phyloP scores from a whole-genome alignment of 2,888 invertebrate genomes.

The Mactromeris polynyma region DNA sequence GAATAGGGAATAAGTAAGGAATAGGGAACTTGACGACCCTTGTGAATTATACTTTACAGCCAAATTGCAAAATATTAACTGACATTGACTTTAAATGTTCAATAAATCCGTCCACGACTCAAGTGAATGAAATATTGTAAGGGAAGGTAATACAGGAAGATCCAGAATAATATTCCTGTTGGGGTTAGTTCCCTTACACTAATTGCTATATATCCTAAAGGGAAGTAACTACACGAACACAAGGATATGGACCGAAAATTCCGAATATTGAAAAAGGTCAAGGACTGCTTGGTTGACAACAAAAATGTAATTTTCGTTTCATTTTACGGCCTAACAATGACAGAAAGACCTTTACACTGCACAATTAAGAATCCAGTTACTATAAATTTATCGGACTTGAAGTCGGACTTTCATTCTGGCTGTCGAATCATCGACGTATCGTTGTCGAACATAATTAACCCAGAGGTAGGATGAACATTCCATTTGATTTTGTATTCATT shows the following conservation, averaged over 20 bases:
- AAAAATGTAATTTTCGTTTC: background rate
- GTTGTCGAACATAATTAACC: constrained; percentile 83
- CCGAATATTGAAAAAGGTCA: constrained; percentile 4
- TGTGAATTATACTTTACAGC: too few relatives aligned
- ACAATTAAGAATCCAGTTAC: constrained; percentile 80
- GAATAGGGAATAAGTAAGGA: too few relatives aligned
- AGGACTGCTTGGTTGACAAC: constrained; percentile 16
- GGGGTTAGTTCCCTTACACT: background rate
- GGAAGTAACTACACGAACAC: too few relatives aligned
- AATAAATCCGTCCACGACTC: too few relatives aligned
- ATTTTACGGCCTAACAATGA: constrained; percentile 56
- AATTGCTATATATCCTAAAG: too few relatives aligned
- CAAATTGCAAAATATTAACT: too few relatives aligned
- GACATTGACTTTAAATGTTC: too few relatives aligned
- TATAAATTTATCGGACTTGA: constrained; percentile 78
- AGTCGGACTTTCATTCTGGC: constrained; percentile 81
- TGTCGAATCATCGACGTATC: constrained; percentile 84
- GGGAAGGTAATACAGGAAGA: too few relatives aligned
- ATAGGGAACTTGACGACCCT: too few relatives aligned
- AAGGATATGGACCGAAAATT: background rate
- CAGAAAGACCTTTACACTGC: constrained; percentile 80
- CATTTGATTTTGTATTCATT: too few relatives aligned
- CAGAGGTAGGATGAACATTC: constrained; percentile 81
- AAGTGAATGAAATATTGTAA: too few relatives aligned
- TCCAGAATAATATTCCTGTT: too few relatives aligned